These are phyloP conservation scores for Xerus inauris DNA, from an alignment of 2,113 vertebrate species.

Conservation along the genomic window DNA sequence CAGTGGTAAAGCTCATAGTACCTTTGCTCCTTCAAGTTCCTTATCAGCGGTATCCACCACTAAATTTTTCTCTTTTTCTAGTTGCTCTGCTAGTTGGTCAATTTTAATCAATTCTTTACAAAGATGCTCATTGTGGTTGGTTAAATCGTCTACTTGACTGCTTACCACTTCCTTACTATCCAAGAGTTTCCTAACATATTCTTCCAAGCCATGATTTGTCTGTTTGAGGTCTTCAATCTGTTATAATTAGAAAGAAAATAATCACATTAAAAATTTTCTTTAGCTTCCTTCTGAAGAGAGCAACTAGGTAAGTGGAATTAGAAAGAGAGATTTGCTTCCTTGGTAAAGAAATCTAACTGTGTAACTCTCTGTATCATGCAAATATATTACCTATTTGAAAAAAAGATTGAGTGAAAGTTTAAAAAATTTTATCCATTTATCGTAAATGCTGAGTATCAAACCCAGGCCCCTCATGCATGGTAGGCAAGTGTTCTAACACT, in stretches of 20 bases:
- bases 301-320: neutral
- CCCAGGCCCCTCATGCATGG: neutral
- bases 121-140: constrained; percentile 83
- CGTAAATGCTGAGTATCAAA: neutral
- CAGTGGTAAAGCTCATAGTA: constrained; percentile 74
- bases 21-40: constrained; percentile 86
- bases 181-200: constrained; percentile 83
- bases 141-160: constrained; percentile 82
- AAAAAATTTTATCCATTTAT: neutral
- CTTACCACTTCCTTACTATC: constrained; percentile 80
- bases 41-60: constrained; percentile 80
- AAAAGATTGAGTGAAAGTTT: neutral
- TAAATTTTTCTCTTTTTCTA: constrained; percentile 83
- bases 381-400: constrained; percentile 15
- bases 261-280: constrained; percentile 59
- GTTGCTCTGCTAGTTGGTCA: constrained; percentile 83
- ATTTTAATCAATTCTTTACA: constrained; percentile 84
- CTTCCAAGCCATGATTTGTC: constrained; percentile 83
- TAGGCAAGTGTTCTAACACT: neutral
- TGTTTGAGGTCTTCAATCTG: constrained; percentile 85
- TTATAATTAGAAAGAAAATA: constrained; percentile 68
- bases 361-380: neutral
- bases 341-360: constrained; percentile 20
- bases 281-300: constrained; percentile 15
- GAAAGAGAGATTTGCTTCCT: constrained; percentile 1